Evolutionary conservation across 1,140 invertebrate genomes (phyloP), one percentile per base, ranked within the genome.

Genomic region (Pseudobourletiella spinata): DNA sequence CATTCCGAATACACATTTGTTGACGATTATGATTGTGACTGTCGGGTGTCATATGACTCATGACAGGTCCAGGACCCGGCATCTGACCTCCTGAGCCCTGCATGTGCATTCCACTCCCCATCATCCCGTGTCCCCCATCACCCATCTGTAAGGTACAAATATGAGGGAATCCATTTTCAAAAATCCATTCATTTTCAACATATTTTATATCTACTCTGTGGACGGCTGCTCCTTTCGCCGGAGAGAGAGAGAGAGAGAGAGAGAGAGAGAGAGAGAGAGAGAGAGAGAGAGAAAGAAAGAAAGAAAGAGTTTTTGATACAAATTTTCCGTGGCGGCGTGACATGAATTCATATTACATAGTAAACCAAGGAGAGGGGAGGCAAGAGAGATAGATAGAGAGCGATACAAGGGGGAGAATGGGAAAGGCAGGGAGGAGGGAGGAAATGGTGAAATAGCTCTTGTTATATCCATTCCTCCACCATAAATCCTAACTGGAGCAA

Each of bases 1-100:
- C 92, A 71, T 88, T 86, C 60, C 92, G 83, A 69, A 91, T 87
- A 79, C 91, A 95, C 50, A 67, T 64, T 58, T 63, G 62, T 46
- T 57, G 61, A 18, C 54, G 61, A 48, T 44, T 52, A 42, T 64
- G 61, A 54, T 58, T 59, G 22, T 66, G 61, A 61, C 58, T 55
- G 22, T 66, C 62, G 18, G 60, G 26, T 24, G 29, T 57, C 65
- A 63, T 52, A 32, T 66, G 64, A 59, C 30, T 64, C 64, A 66
- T 63, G 18, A 44, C 67, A 18, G 66, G 64, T 20, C 54, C 54
- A 16, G 58, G 51, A 32, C 30, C 54, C 44, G 57, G 65, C 20
- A 59, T 54, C 25, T 64, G 65, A 60, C 65, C 65, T 44, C 54
- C 39, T 55, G 29, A 39, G 26, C 39, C 43, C n/a, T 15, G 57